Percentiles rank a stretch among this genome's conserved stretches.
Evolutionary conservation across 1,140 invertebrate species (phyloP).

Genomic region (Coptotermes formosanus): DNA sequence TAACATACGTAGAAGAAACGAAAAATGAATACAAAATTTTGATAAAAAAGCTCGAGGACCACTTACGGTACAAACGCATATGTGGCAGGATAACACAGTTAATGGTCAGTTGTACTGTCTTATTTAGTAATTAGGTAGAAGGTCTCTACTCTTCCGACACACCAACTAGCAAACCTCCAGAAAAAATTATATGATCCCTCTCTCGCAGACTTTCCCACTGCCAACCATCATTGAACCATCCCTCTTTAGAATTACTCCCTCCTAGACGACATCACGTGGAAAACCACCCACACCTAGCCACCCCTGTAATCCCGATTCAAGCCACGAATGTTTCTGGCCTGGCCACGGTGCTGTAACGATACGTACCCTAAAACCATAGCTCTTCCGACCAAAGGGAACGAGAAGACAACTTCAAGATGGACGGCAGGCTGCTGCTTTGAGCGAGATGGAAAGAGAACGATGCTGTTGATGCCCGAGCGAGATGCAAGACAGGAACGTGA

Average conservation of each 20-base stretch:
- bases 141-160: not conserved
- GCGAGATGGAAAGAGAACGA: not conserved
- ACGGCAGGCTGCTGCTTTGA: slow-evolving; percentile 21
- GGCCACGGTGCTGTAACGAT: slow-evolving; percentile 20
- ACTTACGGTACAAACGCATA: too few relatives aligned
- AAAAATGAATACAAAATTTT: too few relatives aligned
- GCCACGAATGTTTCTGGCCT: not conserved
- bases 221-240: not conserved
- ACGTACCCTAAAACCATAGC: slow-evolving; percentile 21
- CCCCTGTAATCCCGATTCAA: slow-evolving; percentile 3
- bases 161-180: too few relatives aligned
- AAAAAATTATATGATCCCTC: not conserved
- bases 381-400: slow-evolving; percentile 23
- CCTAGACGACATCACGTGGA: not conserved
- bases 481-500: not conserved
- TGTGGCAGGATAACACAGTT: too few relatives aligned
- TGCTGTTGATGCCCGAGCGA: not conserved
- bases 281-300: not conserved
- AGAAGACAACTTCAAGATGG: slow-evolving; percentile 33
- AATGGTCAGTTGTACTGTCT: too few relatives aligned
- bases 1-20: too few relatives aligned
- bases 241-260: not conserved
- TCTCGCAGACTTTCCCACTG: not conserved
- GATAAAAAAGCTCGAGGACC: too few relatives aligned
- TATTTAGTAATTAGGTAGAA: too few relatives aligned